Evolutionary conservation across 2,888 invertebrate genomes (phyloP), one percentile per base, ranked within the genome.

Genomic region (Agrochola litura): DNA sequence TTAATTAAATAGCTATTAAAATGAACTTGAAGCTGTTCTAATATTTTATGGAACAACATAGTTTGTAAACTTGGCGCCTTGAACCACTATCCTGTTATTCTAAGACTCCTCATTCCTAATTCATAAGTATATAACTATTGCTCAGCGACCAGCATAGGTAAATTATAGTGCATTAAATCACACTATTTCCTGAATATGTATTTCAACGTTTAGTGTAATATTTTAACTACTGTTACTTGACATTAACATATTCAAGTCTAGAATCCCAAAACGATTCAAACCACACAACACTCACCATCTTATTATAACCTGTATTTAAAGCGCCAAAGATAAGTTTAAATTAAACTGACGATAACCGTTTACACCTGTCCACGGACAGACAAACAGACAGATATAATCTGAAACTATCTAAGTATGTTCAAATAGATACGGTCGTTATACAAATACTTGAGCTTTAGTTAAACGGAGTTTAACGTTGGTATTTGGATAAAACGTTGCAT

Each of bases 331-430:
- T 89, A 89, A 88, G 85, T 87, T 86, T 87, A 90, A 89, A 81
- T 85, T 81, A 84, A 88, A 86, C 80, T 75, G 76, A 72, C 86
- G 78, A 86, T 91, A 91, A 92, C 89, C 80, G 77, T 89, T 90
- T 83, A 92, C 92, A 91, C 91, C 90, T 91, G 91, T 86, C 86
- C 71, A 68, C 54, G 25, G 58, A 66, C 83, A 64, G 72, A 79
- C 82, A 74, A 73, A 79, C 79, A 81, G 76, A 83, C 76, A 76
- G 82, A 85, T 77, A 82, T 82, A 84, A 84, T 84, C 84, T 84
- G 49, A 80, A 84, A 76, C 61, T 84, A 84, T 84, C 85, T 78
- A n/a, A n/a, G n/a, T n/a, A 10, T 54, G 74, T 76, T 71, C 80
- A 87, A 84, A 87, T 83, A 87, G 72, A 81, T 73, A 60, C 54